Conservation (phyloP, 2,113 vertebrate genomes). For the Muntiacus muntjak region DNA sequence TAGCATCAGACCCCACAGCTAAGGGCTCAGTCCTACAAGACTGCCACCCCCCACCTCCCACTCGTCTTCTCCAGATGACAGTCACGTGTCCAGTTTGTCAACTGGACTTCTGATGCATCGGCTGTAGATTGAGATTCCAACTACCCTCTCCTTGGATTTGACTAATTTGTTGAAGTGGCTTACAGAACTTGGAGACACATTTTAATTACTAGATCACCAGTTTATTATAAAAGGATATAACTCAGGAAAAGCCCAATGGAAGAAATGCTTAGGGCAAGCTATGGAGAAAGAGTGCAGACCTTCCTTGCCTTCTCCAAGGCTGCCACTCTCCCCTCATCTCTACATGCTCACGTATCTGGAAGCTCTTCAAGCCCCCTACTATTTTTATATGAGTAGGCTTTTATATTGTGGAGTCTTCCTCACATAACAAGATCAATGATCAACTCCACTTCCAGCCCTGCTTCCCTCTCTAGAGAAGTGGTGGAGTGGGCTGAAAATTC, state of each 20-base stretch:
- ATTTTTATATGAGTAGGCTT: not conserved
- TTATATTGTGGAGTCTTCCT: not conserved
- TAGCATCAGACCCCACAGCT: not conserved
- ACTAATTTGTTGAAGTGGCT: not conserved
- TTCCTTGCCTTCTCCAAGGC: accelerated
- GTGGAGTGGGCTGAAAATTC: not conserved
- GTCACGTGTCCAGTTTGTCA: not conserved
- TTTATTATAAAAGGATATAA: not conserved
- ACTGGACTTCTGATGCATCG: not conserved
- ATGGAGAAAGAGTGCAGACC: accelerated
- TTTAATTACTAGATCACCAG: not conserved
- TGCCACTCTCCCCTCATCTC: not conserved
- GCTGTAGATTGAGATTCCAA: not conserved
- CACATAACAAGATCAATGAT: not conserved
- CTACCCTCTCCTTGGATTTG: not conserved
- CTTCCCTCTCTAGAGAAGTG: not conserved
- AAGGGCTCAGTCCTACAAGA: not conserved
- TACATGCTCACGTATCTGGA: not conserved
- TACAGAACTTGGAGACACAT: not conserved
- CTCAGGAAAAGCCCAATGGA: not conserved
- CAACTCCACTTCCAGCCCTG: not conserved
- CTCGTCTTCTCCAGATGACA: not conserved
- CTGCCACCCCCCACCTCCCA: not conserved
- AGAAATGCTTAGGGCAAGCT: not conserved
- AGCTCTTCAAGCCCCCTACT: not conserved